Conservation (phyloP, 2,113 vertebrate species). For the Alosa alosa region DNA sequence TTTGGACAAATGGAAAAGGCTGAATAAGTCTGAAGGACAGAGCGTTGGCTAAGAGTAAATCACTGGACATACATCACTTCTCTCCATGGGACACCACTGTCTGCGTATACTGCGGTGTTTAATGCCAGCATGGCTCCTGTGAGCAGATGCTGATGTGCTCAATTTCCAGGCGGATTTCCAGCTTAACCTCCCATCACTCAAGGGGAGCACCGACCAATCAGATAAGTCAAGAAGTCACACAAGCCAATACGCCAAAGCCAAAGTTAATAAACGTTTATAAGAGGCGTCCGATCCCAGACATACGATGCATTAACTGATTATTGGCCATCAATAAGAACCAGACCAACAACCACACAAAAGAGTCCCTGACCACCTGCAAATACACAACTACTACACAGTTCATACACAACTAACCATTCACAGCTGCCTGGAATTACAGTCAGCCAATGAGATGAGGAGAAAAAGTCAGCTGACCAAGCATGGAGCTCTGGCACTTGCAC, state of each 20-base stretch:
- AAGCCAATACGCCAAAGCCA: background rate
- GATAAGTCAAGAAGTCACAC: background rate
- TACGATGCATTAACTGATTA: background rate
- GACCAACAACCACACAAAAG: background rate
- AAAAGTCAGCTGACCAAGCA: too few relatives aligned
- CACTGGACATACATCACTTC: background rate
- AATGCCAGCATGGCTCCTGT: background rate
- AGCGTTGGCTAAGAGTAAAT: background rate
- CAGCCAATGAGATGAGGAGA: too few relatives aligned
- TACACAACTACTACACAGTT: background rate
- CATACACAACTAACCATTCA: background rate
- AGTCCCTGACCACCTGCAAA: background rate
- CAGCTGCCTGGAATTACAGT: background rate
- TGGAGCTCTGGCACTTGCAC: too few relatives aligned
- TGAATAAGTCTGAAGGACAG: background rate
- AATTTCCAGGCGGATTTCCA: too few relatives aligned
- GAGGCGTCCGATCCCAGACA: background rate
- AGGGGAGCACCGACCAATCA: background rate
- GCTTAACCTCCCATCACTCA: background rate
- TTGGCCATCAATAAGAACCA: background rate
- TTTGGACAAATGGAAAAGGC: background rate
- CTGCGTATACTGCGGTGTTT: background rate
- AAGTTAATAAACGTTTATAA: background rate
- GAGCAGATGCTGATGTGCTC: background rate
- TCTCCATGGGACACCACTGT: background rate